phyloP scores from a whole-genome alignment of 2,888 invertebrate genomes.

The Caenorhabditis virilis region DNA sequence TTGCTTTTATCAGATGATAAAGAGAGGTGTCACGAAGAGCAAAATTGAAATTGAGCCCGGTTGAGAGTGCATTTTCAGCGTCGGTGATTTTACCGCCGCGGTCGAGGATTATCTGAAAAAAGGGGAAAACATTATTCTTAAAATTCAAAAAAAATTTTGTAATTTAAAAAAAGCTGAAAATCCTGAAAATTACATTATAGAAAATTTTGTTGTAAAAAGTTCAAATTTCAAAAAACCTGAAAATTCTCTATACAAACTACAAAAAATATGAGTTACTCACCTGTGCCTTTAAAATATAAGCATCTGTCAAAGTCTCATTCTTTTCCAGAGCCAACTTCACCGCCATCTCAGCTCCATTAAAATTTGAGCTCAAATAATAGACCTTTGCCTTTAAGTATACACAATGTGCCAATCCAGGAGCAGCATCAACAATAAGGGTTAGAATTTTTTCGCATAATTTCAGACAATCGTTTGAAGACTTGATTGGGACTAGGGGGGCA shows the following conservation, averaged over 20 bases:
- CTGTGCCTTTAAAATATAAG: conserved; percentile 81
- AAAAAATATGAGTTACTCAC: conserved; percentile 15
- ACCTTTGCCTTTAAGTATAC: conserved; percentile 79
- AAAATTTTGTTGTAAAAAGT: not conserved
- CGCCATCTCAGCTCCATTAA: conserved; percentile 77
- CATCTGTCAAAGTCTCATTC: conserved; percentile 81
- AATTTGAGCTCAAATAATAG: conserved; percentile 79
- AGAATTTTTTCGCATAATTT: conserved; percentile 76
- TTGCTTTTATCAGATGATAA: conserved; percentile 85
- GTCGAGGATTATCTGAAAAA: conserved; percentile 58
- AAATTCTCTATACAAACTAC: not conserved
- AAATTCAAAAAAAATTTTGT: not conserved
- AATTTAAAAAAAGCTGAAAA: not conserved
- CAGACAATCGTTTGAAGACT: conserved; percentile 71
- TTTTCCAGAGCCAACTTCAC: conserved; percentile 79
- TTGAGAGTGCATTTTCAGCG: conserved; percentile 46
- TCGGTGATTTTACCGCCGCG: conserved; percentile 49
- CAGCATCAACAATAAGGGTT: conserved; percentile 78
- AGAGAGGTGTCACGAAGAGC: conserved; percentile 87
- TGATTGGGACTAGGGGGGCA: conserved; percentile 72
- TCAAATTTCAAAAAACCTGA: too few species aligned
- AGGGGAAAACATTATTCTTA: not conserved
- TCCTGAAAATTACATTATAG: not conserved
- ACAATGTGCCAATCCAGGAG: conserved; percentile 77
- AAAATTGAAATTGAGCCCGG: conserved; percentile 87